Conservation (phyloP, 1,140 invertebrate genomes). For the Hesperophylax magnus region DNA sequence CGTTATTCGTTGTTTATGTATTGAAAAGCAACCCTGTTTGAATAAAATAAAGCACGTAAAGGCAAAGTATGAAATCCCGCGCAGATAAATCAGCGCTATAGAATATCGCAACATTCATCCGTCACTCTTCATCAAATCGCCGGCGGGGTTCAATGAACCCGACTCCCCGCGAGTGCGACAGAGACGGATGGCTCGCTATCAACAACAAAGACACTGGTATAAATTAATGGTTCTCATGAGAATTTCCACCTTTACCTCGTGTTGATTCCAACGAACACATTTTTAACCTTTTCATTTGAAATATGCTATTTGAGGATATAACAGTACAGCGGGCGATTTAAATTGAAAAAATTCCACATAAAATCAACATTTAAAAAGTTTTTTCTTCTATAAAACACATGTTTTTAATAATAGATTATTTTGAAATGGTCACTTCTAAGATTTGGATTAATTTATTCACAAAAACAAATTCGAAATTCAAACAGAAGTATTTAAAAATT, state of each 20-base stretch:
- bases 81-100: constrained; percentile 26
- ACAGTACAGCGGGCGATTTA: too few relatives aligned
- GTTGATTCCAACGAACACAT: not conserved
- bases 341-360: too few relatives aligned
- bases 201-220: constrained; percentile 36
- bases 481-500: too few relatives aligned
- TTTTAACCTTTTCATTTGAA: constrained; percentile 18
- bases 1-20: not conserved
- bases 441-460: too few relatives aligned
- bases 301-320: too few relatives aligned
- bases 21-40: not conserved
- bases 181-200: constrained; percentile 34
- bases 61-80: not conserved
- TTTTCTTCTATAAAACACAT: too few relatives aligned
- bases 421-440: too few relatives aligned
- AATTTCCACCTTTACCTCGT: constrained; percentile 22
- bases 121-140: constrained; percentile 31
- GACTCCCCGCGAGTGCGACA: constrained; percentile 5
- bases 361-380: too few relatives aligned
- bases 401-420: too few relatives aligned
- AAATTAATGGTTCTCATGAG: constrained; percentile 25
- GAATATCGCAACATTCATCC: constrained; percentile 32
- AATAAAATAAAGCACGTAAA: not conserved
- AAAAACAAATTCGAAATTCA: too few relatives aligned
- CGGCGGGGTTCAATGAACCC: constrained; percentile 6